Conservation (phyloP, 2,113 vertebrate species). For the Carassius gibelio region DNA sequence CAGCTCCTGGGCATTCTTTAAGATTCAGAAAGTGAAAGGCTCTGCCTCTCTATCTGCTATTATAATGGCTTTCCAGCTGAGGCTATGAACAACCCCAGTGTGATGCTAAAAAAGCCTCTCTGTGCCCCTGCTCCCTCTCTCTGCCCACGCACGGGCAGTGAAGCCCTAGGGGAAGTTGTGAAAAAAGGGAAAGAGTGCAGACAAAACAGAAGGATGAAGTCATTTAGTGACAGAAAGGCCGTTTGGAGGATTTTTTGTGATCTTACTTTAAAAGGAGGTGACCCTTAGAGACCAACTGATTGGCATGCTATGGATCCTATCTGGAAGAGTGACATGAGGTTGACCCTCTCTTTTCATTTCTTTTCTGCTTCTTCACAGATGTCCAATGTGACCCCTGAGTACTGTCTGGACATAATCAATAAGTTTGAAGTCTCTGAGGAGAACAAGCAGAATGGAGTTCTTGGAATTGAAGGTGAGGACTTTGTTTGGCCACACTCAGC, state of each 20-base stretch:
- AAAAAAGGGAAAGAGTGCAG: background rate
- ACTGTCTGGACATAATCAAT: constrained; percentile 88
- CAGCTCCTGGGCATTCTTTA: constrained; percentile 24
- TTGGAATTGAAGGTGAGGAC: constrained; percentile 92
- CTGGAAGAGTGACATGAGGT: background rate
- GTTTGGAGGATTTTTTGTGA: background rate
- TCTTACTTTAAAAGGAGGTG: constrained; percentile 21
- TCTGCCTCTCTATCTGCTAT: constrained; percentile 18
- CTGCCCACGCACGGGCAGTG: background rate
- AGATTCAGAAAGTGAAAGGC: constrained; percentile 16
- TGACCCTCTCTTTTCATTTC: background rate
- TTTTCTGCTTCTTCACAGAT: constrained; percentile 77
- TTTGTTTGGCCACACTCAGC: background rate
- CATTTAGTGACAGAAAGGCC: constrained; percentile 19
- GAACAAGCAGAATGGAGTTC: constrained; percentile 85
- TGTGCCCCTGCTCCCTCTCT: constrained; percentile 15
- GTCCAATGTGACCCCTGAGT: constrained; percentile 87
- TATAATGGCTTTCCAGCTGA: constrained; percentile 28
- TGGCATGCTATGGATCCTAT: constrained; percentile 11
- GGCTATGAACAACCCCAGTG: constrained; percentile 10
- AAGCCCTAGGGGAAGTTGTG: background rate
- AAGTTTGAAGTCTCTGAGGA: constrained; percentile 94
- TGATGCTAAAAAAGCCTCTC: constrained; percentile 26
- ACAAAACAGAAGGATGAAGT: constrained; percentile 10
- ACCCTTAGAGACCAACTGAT: constrained; percentile 25